These are phyloP conservation scores for Glomeris maerens DNA, from an alignment of 1,140 invertebrate species.

Conservation along the genomic window DNA sequence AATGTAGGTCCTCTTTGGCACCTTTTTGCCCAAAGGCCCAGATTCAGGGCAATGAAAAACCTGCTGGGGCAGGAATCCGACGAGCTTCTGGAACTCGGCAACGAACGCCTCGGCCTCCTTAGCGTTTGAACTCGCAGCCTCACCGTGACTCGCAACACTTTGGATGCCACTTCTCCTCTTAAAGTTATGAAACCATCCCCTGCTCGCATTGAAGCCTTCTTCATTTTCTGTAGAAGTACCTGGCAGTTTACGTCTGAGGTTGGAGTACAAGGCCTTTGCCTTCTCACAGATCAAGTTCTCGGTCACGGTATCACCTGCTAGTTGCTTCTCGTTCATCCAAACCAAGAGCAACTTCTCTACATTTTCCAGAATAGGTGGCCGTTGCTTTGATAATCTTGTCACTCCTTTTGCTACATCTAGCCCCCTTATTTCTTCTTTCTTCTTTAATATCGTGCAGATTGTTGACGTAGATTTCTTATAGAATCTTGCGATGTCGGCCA, in stretches of 20 bases:
- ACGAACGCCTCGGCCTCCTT: constrained; percentile 3
- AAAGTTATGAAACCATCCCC: constrained; percentile 11
- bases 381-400: background rate
- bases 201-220: constrained; percentile 9
- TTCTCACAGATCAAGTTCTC: constrained; percentile 12
- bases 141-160: constrained; percentile 5
- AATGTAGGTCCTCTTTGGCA: constrained; percentile 17
- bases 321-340: constrained; percentile 14
- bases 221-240: constrained; percentile 2
- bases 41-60: constrained; percentile 20
- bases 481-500: background rate
- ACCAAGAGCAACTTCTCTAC: constrained; percentile 9
- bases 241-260: constrained; percentile 2
- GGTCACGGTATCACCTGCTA: constrained; percentile 10
- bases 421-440: constrained; percentile 11
- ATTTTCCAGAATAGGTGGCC: constrained; percentile 8
- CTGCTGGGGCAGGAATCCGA: constrained; percentile 7
- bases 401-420: constrained; percentile 9
- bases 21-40: constrained; percentile 24
- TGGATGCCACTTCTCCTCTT: constrained; percentile 10
- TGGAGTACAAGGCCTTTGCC: constrained; percentile 2
- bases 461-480: constrained; percentile 7
- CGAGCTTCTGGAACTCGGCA: constrained; percentile 1
- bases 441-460: constrained; percentile 10
- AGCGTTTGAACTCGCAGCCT: constrained; percentile 3